Percentiles rank a stretch among this genome's conserved stretches.
These are phyloP conservation scores for Crambe crambe DNA, from an alignment of 37 sponge, comb jelly and placozoan species.

Conservation along the genomic window DNA sequence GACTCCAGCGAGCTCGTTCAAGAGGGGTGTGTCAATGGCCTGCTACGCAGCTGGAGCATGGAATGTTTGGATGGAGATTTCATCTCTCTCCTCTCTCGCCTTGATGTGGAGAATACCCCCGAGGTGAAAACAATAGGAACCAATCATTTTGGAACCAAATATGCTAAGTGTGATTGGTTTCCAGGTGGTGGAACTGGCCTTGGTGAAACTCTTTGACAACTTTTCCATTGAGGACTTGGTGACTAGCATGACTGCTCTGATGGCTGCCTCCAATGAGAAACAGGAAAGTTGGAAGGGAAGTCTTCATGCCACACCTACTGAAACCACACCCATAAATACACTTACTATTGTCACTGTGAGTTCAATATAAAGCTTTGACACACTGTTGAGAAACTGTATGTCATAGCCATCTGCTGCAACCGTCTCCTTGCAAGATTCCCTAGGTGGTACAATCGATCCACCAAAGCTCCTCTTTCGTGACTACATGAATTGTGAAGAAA, in stretches of 20 bases:
- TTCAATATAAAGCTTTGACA: background rate
- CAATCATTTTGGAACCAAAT: background rate
- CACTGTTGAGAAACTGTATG: background rate
- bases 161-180: background rate
- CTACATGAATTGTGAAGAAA: slow-evolving; percentile 46
- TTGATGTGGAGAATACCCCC: slow-evolving; percentile 75
- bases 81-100: slow-evolving; percentile 47
- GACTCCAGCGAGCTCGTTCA: slow-evolving; percentile 47
- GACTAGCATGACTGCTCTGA: slow-evolving; percentile 7
- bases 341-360: background rate
- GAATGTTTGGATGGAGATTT: slow-evolving; percentile 56
- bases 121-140: slow-evolving; percentile 25
- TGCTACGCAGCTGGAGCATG: slow-evolving; percentile 66
- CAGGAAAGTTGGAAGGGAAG: slow-evolving; percentile 26
- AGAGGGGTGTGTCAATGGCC: slow-evolving; percentile 55
- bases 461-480: slow-evolving; percentile 33
- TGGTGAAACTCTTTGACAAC: slow-evolving; percentile 62
- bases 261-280: slow-evolving; percentile 2
- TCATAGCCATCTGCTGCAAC: background rate
- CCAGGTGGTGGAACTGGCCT: slow-evolving; percentile 50
- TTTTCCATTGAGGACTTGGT: slow-evolving; percentile 31
- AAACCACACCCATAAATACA: background rate
- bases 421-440: background rate
- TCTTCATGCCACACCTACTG: slow-evolving; percentile 2
- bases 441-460: background rate